Percentiles rank a stretch among this genome's conserved stretches.
Evolutionary conservation across 92 coral and sea anemone species (phyloP).

Genomic region (Epizoanthus scotinus): DNA sequence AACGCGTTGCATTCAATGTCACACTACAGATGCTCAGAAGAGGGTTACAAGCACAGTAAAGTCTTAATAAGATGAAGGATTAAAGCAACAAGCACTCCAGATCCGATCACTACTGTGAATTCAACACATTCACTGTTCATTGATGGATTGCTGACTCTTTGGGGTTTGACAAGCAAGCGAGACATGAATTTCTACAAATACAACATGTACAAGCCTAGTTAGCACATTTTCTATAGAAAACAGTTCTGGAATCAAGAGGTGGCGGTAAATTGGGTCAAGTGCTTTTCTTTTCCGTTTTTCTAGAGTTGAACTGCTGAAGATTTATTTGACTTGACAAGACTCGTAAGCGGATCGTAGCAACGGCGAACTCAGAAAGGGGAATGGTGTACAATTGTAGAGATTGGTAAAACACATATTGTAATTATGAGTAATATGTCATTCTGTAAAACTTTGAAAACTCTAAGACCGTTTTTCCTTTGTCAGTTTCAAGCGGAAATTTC

Average conservation of each 20-base stretch:
- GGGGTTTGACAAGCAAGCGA: too few relatives aligned
- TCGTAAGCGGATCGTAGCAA: not conserved
- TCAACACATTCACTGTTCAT: not conserved
- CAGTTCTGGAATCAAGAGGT: not conserved
- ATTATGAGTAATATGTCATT: not conserved
- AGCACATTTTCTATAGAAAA: too few relatives aligned
- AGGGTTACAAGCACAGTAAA: constrained; percentile 11
- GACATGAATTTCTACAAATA: too few relatives aligned
- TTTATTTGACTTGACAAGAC: not conserved
- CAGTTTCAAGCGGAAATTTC: not conserved
- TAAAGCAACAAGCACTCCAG: constrained; percentile 4
- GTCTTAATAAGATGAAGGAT: constrained; percentile 8
- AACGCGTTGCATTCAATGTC: constrained; percentile 31
- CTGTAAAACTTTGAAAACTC: not conserved
- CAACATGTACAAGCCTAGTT: too few relatives aligned
- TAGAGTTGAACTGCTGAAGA: not conserved
- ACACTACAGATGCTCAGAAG: constrained; percentile 6
- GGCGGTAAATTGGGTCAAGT: not conserved
- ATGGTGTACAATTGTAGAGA: not conserved
- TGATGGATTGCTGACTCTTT: constrained; percentile 2
- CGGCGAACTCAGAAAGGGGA: constrained; percentile 4
- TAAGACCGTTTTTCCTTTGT: not conserved
- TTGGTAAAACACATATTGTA: constrained; percentile 12
- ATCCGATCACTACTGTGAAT: constrained; percentile 21
- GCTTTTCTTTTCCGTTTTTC: constrained; percentile 9